Percentiles rank a stretch among this genome's conserved stretches.
Evolutionary conservation across 2,888 invertebrate species (phyloP).

Genomic region (Cartodere bifasciata): DNA sequence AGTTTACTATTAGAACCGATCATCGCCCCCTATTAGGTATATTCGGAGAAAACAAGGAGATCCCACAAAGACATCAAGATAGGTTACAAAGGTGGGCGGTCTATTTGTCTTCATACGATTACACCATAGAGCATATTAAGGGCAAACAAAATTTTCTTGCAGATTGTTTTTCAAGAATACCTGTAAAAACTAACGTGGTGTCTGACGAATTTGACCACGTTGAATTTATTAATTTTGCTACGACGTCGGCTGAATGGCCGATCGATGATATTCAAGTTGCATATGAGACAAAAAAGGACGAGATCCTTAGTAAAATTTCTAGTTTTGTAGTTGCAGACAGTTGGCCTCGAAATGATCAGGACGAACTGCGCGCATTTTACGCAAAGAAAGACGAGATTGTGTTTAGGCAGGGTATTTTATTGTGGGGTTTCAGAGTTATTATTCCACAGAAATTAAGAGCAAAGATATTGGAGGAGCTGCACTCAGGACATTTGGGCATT

Average conservation of each 20-base stretch:
- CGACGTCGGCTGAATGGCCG: constrained; percentile 3
- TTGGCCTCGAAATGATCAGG: constrained; percentile 1
- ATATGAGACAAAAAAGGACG: constrained; percentile 6
- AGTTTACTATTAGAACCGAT: constrained; percentile 11
- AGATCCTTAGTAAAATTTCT: constrained; percentile 2
- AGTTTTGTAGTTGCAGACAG: constrained; percentile 6
- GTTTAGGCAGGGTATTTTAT: constrained; percentile 6
- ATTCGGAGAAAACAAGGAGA: constrained; percentile 9
- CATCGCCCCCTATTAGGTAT: constrained; percentile 12
- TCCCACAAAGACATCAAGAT: constrained; percentile 10
- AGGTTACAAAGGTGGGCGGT: constrained; percentile 14
- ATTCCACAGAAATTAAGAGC: constrained; percentile 8
- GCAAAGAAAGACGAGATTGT: constrained; percentile 7
- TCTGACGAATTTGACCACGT: constrained; percentile 4
- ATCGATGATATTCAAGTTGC: constrained; percentile 4
- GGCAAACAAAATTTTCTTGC: constrained; percentile 11
- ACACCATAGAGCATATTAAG: constrained; percentile 11
- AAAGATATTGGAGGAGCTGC: constrained; percentile 9
- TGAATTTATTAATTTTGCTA: constrained; percentile 3
- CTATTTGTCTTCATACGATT: constrained; percentile 11
- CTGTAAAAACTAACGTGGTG: constrained; percentile 4
- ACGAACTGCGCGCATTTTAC: constrained; percentile 7
- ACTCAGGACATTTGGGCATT: constrained; percentile 17
- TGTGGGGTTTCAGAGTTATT: constrained; percentile 9
- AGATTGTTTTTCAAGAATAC: constrained; percentile 9